Evolutionary conservation across 2,888 invertebrate genomes (phyloP).

Genomic region (Apantesis nais): DNA sequence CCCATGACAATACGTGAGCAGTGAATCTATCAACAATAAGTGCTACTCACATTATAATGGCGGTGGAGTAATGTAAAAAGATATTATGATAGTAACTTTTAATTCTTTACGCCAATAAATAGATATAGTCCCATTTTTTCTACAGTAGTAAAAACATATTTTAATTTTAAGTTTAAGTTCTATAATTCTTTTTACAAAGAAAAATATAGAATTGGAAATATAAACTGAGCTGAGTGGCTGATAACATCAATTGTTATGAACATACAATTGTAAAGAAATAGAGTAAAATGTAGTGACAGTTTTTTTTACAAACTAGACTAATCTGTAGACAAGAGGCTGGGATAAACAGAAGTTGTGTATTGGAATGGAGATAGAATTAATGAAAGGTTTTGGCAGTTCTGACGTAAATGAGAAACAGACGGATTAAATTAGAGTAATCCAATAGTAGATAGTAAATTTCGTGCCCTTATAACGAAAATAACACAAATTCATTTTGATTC

Average conservation of each 20-base stretch:
- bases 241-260: neutral
- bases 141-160: no score
- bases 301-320: neutral
- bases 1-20: neutral
- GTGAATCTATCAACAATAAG: neutral
- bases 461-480: no score
- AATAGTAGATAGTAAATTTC: no score
- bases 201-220: neutral
- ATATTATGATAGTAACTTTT: neutral
- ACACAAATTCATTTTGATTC: no score
- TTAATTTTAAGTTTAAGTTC: no score
- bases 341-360: neutral
- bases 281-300: neutral
- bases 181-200: neutral
- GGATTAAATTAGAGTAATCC: no score
- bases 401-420: no score
- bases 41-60: neutral
- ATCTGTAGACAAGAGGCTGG: neutral
- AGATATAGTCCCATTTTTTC: no score
- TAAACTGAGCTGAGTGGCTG: no score
- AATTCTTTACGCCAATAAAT: neutral
- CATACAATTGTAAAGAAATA: neutral
- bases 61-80: neutral
- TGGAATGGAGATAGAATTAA: no score
- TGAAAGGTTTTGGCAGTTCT: no score